Percentiles rank a stretch among this genome's conserved stretches.
These are phyloP conservation scores for Montipora efflorescens DNA, from an alignment of 64 coral and sea anemone species.

Conservation along the genomic window DNA sequence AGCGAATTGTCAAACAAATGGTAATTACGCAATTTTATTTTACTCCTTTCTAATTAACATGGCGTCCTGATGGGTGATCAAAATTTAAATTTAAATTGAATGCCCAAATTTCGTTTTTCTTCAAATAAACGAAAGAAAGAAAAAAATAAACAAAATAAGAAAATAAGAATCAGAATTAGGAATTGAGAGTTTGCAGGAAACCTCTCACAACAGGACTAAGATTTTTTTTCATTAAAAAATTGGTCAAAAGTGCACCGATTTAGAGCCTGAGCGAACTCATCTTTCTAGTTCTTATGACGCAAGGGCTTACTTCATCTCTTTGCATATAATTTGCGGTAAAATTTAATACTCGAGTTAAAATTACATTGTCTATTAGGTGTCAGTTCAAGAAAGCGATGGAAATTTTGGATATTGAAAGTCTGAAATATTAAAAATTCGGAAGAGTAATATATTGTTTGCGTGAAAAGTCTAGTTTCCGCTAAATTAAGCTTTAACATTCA, in stretches of 20 bases:
- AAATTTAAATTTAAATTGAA: slow-evolving; percentile 15
- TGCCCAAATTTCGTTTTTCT: background rate
- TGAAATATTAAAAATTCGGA: background rate
- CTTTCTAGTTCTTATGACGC: background rate
- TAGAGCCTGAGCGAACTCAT: background rate
- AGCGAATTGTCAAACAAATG: slow-evolving; percentile 11
- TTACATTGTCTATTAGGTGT: background rate
- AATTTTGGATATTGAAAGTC: background rate
- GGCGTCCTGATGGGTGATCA: slow-evolving; percentile 4
- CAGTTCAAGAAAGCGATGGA: background rate
- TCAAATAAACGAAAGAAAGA: background rate
- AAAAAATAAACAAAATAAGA: background rate
- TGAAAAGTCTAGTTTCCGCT: background rate
- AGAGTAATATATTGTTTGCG: background rate
- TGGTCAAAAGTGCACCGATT: background rate
- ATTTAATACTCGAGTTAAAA: background rate
- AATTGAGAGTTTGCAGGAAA: background rate
- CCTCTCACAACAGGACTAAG: background rate
- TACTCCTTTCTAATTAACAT: slow-evolving; percentile 26
- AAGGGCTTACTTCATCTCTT: background rate
- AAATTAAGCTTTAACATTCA: background rate
- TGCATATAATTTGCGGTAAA: background rate
- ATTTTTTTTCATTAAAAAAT: background rate
- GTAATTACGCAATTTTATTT: slow-evolving; percentile 40
- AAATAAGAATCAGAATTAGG: background rate